Evolutionary conservation across 2,113 vertebrate species (phyloP).

Genomic region (Thunnus maccoyii): DNA sequence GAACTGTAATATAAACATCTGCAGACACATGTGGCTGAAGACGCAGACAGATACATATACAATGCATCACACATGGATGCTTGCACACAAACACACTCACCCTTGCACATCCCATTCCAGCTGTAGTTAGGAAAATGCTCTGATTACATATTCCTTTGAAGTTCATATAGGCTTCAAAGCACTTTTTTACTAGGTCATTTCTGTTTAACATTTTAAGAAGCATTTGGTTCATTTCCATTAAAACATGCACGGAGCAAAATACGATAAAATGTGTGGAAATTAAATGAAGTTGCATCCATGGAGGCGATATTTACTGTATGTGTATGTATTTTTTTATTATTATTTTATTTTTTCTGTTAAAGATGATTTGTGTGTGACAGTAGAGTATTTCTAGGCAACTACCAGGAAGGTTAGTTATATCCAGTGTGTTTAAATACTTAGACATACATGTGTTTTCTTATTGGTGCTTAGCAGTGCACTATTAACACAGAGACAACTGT

Average conservation of each 20-base stretch:
- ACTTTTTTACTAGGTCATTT: conserved; percentile 58
- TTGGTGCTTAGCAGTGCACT: background rate
- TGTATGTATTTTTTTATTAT: background rate
- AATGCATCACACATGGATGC: background rate
- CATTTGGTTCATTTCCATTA: conserved; percentile 53
- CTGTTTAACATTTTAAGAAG: conserved; percentile 70
- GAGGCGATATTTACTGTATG: background rate
- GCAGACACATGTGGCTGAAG: background rate
- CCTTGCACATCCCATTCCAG: conserved; percentile 14
- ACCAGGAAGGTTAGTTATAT: background rate
- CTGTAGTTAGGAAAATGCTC: conserved; percentile 25
- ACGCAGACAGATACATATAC: background rate
- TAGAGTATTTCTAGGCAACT: background rate
- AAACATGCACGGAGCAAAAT: conserved; percentile 43
- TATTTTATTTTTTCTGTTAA: background rate
- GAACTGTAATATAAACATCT: conserved; percentile 1
- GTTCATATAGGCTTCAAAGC: conserved; percentile 67
- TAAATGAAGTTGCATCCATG: conserved; percentile 20
- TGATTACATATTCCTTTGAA: conserved; percentile 73
- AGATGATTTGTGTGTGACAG: background rate
- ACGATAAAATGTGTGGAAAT: conserved; percentile 39
- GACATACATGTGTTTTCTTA: background rate
- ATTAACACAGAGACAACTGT: conserved; percentile 4
- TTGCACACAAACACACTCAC: conserved; percentile 12
- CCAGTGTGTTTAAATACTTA: background rate